Evolutionary conservation across 2,113 vertebrate genomes (phyloP), one percentile per base, ranked within the genome.

Genomic region (Sorex araneus): DNA sequence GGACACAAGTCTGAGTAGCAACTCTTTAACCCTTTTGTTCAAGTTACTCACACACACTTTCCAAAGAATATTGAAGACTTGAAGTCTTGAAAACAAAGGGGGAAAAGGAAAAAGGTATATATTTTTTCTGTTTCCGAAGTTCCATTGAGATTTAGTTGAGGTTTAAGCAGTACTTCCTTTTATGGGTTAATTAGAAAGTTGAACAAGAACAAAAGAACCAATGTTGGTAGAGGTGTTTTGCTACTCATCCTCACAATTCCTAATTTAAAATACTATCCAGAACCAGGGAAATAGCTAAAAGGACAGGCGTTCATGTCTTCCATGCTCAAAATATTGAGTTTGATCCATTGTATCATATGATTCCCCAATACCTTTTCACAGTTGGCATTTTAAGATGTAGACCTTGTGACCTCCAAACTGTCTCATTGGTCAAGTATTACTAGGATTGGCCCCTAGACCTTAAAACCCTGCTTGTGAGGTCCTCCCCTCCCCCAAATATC

Each of bases 1-100:
- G 47, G 15, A 1, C 3, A 9, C 23, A 73, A 63, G 2, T 25
- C 75, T 89, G 27, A 82, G n/a, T 25, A 83, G 80, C 1, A 23
- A 84, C 86, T 79, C 69, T 92, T 92, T 23, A 25, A 1, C 50
- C 4, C 43, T 93, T 94, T 96, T 95, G 34, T 95, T 87, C 60
- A 54, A 28, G 23, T 82, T 92, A 80, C 45, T 71, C 30, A 88
- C 81, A 85, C 71, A 34, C 27, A 86, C 21, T 50, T 95, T 78
- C 71, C 90, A 94, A 84, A 89, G 88, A 81, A 86, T n/a, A 73
- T 70, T 45, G 32, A 69, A 81, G 43, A 10, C 28, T 76, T 66
- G 63, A 67, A 78, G 73, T 40, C 34, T 80, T 86, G 45, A 74
- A 86, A 71, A 94, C 54, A 85, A 80, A 84, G 28, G 63, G 85